Base-by-base conservation (phyloP, 2,888 invertebrate genomes). In the Pinctada fucata region DNA sequence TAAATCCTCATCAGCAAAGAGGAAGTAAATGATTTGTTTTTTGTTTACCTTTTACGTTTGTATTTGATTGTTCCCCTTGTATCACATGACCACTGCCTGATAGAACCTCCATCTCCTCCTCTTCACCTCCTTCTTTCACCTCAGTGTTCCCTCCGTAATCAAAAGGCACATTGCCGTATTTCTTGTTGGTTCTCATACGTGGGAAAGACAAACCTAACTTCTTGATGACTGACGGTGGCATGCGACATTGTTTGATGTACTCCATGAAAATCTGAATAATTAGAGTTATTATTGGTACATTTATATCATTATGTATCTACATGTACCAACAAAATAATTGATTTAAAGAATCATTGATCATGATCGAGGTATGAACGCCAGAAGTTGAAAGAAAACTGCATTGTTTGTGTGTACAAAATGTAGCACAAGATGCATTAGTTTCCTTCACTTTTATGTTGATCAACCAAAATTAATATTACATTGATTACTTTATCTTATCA, bases 181-280 rank as follows among this genome's bases (percentile, higher is more conserved):
- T 91, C 75, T 92, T 90, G 71, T 88, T 92, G 1, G 87, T 83
- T 80, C 92, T 82, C 16, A 87, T 87, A 72, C 88, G 90, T 3
- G 91, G 91, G 79, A 92, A 92, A 70, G 82, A 86, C 5, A 94
- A 85, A 16, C 93, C 93, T 1, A 94, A 86, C 81, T 93, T 93
- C 47, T 89, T 89, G 10, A 94, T 94, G 3, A 94, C 81, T 16
- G 87, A 88, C 4, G 93, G 90, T 10, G 94, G 94, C 50, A 94
- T 87, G 76, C 91, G 83, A 84, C 94, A 94, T 49, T 91, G 87
- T 63, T 90, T 88, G 3, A 94, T 94, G 63, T 92, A 88, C 6
- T 91, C 87, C 72, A 94, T 83, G 85, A 94, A 94, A 79, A 92
- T 13, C 58, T 58, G 58, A 58, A 1, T 13, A 58, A 58, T 31